These are phyloP conservation scores for Cryptomyrus ogoouensis DNA, from an alignment of 2,113 vertebrate species.

Conservation along the genomic window DNA sequence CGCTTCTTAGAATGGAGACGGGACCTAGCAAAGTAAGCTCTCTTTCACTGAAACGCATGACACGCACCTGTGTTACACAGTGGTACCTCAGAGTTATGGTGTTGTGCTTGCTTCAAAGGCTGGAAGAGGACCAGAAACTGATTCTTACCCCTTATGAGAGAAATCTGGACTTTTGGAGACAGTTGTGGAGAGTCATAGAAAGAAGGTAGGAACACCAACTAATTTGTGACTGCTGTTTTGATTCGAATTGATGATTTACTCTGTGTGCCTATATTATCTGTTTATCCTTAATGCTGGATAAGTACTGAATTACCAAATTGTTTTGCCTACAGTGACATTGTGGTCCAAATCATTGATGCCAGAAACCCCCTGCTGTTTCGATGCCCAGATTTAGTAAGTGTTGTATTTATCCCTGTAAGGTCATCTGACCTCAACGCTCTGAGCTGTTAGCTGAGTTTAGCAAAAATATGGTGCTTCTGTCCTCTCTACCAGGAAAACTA, in stretches of 20 bases:
- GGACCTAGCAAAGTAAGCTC: slow-evolving; percentile 73
- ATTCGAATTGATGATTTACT: not conserved
- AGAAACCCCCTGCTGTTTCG: slow-evolving; percentile 90
- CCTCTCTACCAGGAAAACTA: slow-evolving; percentile 71
- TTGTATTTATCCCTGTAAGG: not conserved
- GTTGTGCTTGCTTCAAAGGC: slow-evolving; percentile 49
- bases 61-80: not conserved
- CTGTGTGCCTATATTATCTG: not conserved
- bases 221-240: not conserved
- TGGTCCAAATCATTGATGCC: slow-evolving; percentile 93
- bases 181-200: slow-evolving; percentile 96
- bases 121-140: slow-evolving; percentile 90
- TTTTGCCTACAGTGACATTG: slow-evolving; percentile 70
- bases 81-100: not conserved
- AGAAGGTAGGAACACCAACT: slow-evolving; percentile 70
- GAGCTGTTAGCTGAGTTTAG: not conserved
- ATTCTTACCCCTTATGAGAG: slow-evolving; percentile 93
- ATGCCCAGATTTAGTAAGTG: slow-evolving; percentile 86
- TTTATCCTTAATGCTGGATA: not conserved
- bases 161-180: slow-evolving; percentile 96
- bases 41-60: not conserved
- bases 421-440: not conserved
- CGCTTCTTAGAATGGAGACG: slow-evolving; percentile 88
- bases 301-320: not conserved
- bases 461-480: not conserved